Evolutionary conservation across 2,888 invertebrate species (phyloP).

Genomic region (Rhorus exstirpatorius): DNA sequence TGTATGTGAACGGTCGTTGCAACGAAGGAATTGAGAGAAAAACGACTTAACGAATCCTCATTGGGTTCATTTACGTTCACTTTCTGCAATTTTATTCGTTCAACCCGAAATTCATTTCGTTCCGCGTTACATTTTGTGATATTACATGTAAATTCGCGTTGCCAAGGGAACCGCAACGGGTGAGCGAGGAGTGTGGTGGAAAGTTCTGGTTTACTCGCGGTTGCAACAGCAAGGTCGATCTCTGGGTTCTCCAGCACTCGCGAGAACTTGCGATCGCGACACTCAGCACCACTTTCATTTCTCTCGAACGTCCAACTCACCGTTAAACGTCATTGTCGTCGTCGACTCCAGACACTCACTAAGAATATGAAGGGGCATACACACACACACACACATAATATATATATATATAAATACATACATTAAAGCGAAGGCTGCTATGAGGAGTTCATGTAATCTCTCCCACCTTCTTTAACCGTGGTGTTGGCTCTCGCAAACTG

Average conservation of each 20-base stretch:
- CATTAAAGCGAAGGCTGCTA: constrained; percentile 1
- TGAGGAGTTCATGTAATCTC: constrained; percentile 13
- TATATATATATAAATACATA: neutral
- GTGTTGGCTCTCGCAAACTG: constrained; percentile 25
- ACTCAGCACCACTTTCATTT: constrained; percentile 65
- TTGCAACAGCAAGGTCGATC: constrained; percentile 68
- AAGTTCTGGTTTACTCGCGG: constrained; percentile 29
- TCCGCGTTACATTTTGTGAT: neutral
- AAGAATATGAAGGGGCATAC: constrained; percentile 18
- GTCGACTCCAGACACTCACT: constrained; percentile 22
- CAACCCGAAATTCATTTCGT: neutral
- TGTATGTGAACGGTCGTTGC: too few relatives aligned
- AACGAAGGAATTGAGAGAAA: too few relatives aligned
- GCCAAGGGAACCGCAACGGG: constrained; percentile 21
- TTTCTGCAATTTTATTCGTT: too few relatives aligned
- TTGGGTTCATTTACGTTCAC: too few relatives aligned
- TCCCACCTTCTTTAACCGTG: constrained; percentile 14
- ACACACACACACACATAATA: neutral
- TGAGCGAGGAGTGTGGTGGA: constrained; percentile 24
- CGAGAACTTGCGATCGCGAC: constrained; percentile 52
- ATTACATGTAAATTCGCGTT: constrained; percentile 16
- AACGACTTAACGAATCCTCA: too few relatives aligned
- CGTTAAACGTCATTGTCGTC: constrained; percentile 32
- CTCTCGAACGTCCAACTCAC: constrained; percentile 51
- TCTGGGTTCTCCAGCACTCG: constrained; percentile 51